Evolutionary conservation across 2,888 invertebrate genomes (phyloP).

Genomic region (Heliconius ismenius): DNA sequence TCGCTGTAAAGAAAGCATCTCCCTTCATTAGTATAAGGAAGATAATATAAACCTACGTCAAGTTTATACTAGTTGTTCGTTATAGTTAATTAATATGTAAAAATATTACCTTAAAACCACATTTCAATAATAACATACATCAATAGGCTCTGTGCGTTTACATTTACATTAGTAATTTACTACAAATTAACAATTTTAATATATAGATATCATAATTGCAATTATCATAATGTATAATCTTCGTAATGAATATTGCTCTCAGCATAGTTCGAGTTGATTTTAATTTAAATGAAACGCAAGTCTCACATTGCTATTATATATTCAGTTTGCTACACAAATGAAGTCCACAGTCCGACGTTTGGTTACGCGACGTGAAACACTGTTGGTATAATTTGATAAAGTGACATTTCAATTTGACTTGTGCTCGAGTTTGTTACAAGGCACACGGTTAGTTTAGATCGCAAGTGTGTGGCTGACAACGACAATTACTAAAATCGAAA

Average conservation of each 20-base stretch:
- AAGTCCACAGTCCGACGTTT: conserved; percentile 35
- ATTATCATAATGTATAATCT: conserved; percentile 11
- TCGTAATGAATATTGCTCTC: conserved; percentile 21
- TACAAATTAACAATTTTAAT: background rate
- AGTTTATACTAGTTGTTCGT: background rate
- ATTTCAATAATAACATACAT: background rate
- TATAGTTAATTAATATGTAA: background rate
- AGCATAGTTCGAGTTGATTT: conserved; percentile 22
- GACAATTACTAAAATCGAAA: conserved; percentile 30
- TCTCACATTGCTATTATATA: conserved; percentile 33
- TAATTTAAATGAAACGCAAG: conserved; percentile 24
- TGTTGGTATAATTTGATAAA: conserved; percentile 54
- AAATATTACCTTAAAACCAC: background rate
- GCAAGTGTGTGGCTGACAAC: conserved; percentile 38
- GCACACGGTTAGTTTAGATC: conserved; percentile 35
- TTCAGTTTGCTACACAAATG: conserved; percentile 34
- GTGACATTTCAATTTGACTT: conserved; percentile 75
- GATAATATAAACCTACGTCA: background rate
- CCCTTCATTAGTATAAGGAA: too few species aligned
- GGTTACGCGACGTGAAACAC: conserved; percentile 37
- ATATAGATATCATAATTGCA: conserved; percentile 11
- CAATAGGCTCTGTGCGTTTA: background rate
- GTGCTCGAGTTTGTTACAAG: conserved; percentile 49
- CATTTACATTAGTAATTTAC: conserved; percentile 5
- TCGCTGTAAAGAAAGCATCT: too few species aligned